A percentile compares a stretch with the other conserved stretches of the same genome.
phyloP scores from a whole-genome alignment of 2,888 invertebrate genomes.

The Portevinia maculata region DNA sequence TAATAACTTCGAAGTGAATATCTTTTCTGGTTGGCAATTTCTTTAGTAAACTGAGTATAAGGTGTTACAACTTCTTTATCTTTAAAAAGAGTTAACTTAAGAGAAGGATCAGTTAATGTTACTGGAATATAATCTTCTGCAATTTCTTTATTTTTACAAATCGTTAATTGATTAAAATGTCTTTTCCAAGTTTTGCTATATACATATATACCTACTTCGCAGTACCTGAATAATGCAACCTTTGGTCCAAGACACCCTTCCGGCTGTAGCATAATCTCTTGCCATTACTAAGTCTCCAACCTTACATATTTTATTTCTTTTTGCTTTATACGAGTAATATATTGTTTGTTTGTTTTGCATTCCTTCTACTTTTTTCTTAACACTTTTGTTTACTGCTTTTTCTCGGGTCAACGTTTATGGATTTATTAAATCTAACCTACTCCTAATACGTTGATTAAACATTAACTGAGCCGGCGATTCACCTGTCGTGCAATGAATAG shows the following conservation, averaged over 20 bases:
- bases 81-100: too few species aligned
- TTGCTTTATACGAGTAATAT: conserved; percentile 1
- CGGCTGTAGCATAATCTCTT: conserved; percentile 6
- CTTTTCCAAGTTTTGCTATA: conserved; percentile 8
- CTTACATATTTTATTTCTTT: not conserved
- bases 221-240: not conserved
- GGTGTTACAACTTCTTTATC: too few species aligned
- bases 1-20: too few species aligned
- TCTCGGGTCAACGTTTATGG: not conserved
- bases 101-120: not conserved
- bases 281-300: not conserved
- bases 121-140: not conserved
- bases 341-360: conserved; percentile 1
- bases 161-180: conserved; percentile 9
- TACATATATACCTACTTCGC: not conserved
- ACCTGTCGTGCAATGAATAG: conserved; percentile 16
- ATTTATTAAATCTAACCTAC: conserved; percentile 14
- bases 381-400: not conserved
- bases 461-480: conserved; percentile 13
- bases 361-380: not conserved
- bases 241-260: conserved; percentile 1
- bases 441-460: not conserved
- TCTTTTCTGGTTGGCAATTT: too few species aligned
- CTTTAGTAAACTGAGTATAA: too few species aligned
- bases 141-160: not conserved